Conservation (phyloP, 2,797 vertebrate genomes). For the Spinus pinus region DNA sequence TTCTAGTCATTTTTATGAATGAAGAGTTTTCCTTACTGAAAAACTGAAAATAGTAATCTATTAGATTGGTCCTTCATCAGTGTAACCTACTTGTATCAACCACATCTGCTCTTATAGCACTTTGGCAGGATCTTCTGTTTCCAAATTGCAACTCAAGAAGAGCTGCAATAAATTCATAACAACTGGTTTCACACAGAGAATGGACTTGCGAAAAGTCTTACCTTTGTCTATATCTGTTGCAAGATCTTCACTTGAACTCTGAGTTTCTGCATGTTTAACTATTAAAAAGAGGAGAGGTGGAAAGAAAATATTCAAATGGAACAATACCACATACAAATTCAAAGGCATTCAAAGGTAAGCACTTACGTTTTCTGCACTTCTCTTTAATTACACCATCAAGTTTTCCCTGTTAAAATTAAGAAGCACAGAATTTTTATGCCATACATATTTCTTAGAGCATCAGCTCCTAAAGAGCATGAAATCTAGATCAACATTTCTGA, state of each 20-base stretch:
- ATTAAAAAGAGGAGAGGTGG: conserved; percentile 52
- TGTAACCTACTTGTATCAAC: neutral
- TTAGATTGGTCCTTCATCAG: neutral
- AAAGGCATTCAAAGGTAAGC: neutral
- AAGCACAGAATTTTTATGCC: neutral
- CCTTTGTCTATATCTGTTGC: conserved; percentile 85
- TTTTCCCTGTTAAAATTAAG: conserved; percentile 77
- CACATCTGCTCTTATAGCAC: neutral
- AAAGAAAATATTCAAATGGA: neutral
- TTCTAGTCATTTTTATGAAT: neutral
- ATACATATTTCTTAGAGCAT: neutral
- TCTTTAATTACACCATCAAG: conserved; percentile 78
- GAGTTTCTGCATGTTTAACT: conserved; percentile 80
- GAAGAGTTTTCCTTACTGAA: neutral
- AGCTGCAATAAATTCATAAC: neutral
- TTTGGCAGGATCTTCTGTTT: neutral
- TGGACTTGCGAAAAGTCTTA: conserved; percentile 49
- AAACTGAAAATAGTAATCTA: neutral
- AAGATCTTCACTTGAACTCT: conserved; percentile 74
- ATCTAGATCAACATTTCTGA: neutral
- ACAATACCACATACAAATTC: neutral
- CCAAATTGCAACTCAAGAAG: neutral
- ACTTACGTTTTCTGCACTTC: conserved; percentile 82
- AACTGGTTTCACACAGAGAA: neutral
- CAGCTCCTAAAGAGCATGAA: neutral